Conservation (phyloP, 2,888 invertebrate species). For the Xestia sexstrigata region DNA sequence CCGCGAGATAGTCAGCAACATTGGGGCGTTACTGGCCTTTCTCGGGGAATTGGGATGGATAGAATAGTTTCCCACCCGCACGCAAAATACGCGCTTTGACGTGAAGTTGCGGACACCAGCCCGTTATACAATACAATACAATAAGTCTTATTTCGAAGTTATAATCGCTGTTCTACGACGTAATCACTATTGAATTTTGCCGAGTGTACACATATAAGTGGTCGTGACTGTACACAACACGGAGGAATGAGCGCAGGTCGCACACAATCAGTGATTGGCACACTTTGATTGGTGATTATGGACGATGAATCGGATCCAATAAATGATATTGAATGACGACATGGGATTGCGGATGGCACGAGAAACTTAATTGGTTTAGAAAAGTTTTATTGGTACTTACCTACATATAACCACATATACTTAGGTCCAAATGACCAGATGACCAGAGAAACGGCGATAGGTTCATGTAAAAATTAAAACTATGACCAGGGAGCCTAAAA, state of each 20-base stretch:
- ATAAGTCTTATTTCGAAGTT: background rate
- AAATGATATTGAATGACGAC: constrained; percentile 22
- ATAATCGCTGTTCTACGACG: background rate
- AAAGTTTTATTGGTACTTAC: background rate
- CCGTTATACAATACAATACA: too few relatives aligned
- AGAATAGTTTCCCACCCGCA: too few relatives aligned
- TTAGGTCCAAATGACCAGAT: background rate
- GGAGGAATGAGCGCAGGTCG: constrained; percentile 25
- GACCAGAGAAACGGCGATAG: background rate
- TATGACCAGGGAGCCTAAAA: background rate
- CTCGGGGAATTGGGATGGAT: too few relatives aligned
- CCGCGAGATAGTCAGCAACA: too few relatives aligned
- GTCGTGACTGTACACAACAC: background rate
- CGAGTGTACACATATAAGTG: background rate
- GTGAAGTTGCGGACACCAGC: too few relatives aligned
- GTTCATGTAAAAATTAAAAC: background rate
- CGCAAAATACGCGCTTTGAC: too few relatives aligned
- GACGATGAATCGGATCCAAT: constrained; percentile 20
- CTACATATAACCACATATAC: background rate
- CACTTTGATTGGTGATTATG: constrained; percentile 47
- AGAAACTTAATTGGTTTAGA: constrained; percentile 19
- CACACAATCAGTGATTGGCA: constrained; percentile 38
- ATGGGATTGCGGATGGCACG: constrained; percentile 1
- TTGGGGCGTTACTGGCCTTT: too few relatives aligned
- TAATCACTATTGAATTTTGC: background rate